These are phyloP conservation scores for Phragmatobia fuliginosa DNA, from an alignment of 2,888 invertebrate genomes.

Conservation along the genomic window DNA sequence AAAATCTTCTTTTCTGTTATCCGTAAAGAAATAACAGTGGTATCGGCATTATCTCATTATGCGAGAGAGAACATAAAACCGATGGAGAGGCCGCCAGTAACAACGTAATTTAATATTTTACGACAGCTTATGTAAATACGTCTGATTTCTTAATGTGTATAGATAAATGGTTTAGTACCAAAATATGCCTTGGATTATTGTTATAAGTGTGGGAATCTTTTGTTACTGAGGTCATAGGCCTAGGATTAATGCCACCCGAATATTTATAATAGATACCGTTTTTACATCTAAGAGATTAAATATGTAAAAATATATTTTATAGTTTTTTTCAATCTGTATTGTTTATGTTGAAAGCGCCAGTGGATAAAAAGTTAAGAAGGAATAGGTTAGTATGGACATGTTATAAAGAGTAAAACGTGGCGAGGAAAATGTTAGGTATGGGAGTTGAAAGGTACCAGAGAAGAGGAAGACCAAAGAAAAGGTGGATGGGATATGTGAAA, in stretches of 20 bases:
- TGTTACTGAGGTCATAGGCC: slow-evolving; percentile 15
- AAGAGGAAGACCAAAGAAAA: no score
- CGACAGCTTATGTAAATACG: slow-evolving; percentile 53
- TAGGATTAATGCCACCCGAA: slow-evolving; percentile 9
- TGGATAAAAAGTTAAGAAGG: no score
- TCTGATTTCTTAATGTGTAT: slow-evolving; percentile 37
- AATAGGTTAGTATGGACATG: no score
- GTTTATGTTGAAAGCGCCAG: not conserved
- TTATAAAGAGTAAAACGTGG: no score
- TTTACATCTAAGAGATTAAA: slow-evolving; percentile 3
- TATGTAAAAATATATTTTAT: not conserved
- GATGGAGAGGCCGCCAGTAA: slow-evolving; percentile 27
- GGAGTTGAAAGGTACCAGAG: no score
- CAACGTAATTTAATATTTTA: slow-evolving; percentile 56
- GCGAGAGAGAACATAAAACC: slow-evolving; percentile 36
- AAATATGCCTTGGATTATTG: slow-evolving; percentile 25
- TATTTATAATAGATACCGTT: slow-evolving; percentile 24
- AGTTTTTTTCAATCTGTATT: not conserved
- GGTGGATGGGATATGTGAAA: no score
- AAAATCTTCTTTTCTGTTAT: not conserved
- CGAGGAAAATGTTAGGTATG: no score
- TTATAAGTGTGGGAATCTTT: slow-evolving; percentile 24
- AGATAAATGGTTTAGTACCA: slow-evolving; percentile 29
- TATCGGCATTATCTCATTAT: slow-evolving; percentile 43
- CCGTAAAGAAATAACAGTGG: slow-evolving; percentile 38